Percentiles rank a stretch among this genome's conserved stretches.
These are phyloP conservation scores for Hydrolagus affinis DNA, from an alignment of 2,113 vertebrate genomes.

Conservation along the genomic window DNA sequence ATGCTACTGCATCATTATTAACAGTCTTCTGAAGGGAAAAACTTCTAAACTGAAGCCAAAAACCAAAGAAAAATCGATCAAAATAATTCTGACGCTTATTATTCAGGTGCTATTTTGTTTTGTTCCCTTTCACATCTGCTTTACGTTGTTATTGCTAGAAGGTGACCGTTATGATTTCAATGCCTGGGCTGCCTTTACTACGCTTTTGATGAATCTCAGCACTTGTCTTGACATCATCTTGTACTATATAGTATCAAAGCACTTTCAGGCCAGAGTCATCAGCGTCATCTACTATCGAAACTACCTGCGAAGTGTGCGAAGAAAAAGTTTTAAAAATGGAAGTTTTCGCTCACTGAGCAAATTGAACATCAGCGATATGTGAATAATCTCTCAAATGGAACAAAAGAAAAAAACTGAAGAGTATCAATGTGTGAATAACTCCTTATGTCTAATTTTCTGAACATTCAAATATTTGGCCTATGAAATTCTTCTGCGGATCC, in stretches of 20 bases:
- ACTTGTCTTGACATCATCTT: conserved; percentile 87
- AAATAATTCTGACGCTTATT: conserved; percentile 83
- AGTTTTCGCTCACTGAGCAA: conserved; percentile 83
- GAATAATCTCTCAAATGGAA: background rate
- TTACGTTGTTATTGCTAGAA: conserved; percentile 65
- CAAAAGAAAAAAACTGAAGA: background rate
- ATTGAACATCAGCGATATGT: conserved; percentile 53
- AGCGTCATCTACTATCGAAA: conserved; percentile 92
- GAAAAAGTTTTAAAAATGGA: conserved; percentile 74
- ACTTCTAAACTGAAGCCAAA: conserved; percentile 89
- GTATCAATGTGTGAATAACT: too few species aligned
- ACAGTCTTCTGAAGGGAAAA: conserved; percentile 73
- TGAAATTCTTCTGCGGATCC: too few species aligned
- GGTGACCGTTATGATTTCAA: conserved; percentile 46
- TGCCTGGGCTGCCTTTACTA: conserved; percentile 77
- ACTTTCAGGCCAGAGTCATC: conserved; percentile 91
- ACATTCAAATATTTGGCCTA: too few species aligned
- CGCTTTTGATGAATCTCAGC: conserved; percentile 90
- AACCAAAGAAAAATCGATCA: conserved; percentile 86
- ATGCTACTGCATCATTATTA: conserved; percentile 77
- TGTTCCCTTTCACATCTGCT: conserved; percentile 80
- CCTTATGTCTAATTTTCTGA: too few species aligned
- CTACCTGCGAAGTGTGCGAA: conserved; percentile 81
- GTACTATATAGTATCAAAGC: conserved; percentile 93
- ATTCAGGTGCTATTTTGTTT: conserved; percentile 84